phyloP scores from a whole-genome alignment of 1,140 invertebrate genomes.

The Drosophila sucinea region DNA sequence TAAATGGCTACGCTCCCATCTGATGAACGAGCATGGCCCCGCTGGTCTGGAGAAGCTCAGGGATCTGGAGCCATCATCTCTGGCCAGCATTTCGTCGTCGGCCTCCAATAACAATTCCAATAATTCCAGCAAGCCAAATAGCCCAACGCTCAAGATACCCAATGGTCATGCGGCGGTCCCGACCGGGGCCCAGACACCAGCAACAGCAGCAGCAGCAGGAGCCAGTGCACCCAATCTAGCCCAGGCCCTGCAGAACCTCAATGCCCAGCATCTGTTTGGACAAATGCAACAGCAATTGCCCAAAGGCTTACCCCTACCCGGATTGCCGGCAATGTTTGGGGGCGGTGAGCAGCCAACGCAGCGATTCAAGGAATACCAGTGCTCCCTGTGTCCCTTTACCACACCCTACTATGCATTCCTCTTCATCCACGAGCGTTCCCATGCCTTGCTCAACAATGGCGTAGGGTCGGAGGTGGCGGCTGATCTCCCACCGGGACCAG shows the following conservation, averaged over 20 bases:
- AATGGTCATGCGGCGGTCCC: constrained; percentile 83
- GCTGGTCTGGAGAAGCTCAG: constrained; percentile 89
- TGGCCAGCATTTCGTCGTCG: constrained; percentile 4
- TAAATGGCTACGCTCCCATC: constrained; percentile 95
- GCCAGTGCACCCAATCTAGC: constrained; percentile 62
- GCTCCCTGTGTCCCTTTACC: constrained; percentile 94
- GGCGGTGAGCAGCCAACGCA: constrained; percentile 82
- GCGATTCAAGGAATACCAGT: constrained; percentile 90
- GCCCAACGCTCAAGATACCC: constrained; percentile 86
- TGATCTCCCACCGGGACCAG: constrained; percentile 20
- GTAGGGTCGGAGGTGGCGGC: constrained; percentile 43
- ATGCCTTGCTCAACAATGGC: constrained; percentile 83
- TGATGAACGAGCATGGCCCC: constrained; percentile 93
- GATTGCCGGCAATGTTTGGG: constrained; percentile 85
- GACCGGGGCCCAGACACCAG: background rate
- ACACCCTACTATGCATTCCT: constrained; percentile 94
- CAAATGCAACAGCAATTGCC: constrained; percentile 65
- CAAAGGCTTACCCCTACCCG: constrained; percentile 67
- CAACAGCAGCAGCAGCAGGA: constrained; percentile 24
- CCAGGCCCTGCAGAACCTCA: constrained; percentile 77
- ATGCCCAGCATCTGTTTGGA: constrained; percentile 76
- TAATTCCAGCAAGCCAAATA: constrained; percentile 77
- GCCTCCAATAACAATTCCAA: background rate
- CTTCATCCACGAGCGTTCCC: constrained; percentile 94
- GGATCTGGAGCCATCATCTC: constrained; percentile 85